Evolutionary conservation across 2,888 invertebrate species (phyloP), one percentile per base, ranked within the genome.

Genomic region (Notocelia uddmanniana): DNA sequence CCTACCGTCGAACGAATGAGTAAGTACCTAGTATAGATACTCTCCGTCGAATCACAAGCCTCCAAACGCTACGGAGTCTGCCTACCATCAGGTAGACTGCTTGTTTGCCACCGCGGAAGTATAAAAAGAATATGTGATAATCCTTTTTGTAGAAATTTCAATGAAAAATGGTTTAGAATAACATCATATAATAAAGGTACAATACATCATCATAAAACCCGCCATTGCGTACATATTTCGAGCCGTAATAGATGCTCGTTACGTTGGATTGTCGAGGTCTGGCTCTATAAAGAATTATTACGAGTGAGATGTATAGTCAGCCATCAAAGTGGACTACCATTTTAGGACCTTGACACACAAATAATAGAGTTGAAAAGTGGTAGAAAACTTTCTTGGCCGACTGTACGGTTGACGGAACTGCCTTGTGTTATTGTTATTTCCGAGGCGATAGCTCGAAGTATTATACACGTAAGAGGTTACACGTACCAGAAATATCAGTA

Each of bases 381-480:
- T n/a, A n/a, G n/a, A n/a, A n/a, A n/a, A n/a, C n/a, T n/a, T n/a
- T n/a, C n/a, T n/a, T n/a, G n/a, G n/a, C n/a, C n/a, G n/a, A n/a
- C n/a, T n/a, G n/a, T 52, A 63, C 50, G 59, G 57, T 37, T 60
- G 74, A 66, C 74, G 74, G 54, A 58, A 52, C 69, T 73, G 62
- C 31, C 69, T 67, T 74, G 74, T 60, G 76, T 79, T 76, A 79
- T 77, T 79, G 76, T 80, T 79, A 81, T 80, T 79, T 77, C 78
- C 77, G 71, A 57, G 41, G 68, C 67, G 31, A 45, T 31, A 59
- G 26, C 54, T 48, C 66, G 41, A 54, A 41, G 50, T 45, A 57
- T 57, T n/a, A n/a, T 63, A 52, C 52, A n/a, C n/a, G n/a, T n/a
- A 48, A 50, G 50, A 34, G 50, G 34, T 66, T 54, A 45, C 50